phyloP scores from a whole-genome alignment of 2,113 vertebrate genomes.

The Thinocorus orbignyianus region DNA sequence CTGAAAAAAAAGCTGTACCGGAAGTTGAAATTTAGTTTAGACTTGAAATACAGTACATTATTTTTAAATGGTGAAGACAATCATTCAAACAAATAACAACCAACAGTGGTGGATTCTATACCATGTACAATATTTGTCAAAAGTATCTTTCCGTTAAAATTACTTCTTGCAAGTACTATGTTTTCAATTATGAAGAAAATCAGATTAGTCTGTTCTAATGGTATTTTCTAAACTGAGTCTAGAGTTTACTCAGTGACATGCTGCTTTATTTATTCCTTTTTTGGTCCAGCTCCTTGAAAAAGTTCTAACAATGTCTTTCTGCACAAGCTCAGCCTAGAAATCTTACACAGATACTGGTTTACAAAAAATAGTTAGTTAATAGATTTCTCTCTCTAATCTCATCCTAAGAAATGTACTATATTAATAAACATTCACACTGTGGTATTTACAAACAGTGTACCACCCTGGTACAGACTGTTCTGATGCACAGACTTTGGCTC shows the following conservation, averaged over 20 bases:
- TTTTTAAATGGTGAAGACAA: neutral
- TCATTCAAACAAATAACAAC: neutral
- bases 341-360: neutral
- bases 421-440: neutral
- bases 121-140: neutral
- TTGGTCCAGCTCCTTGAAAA: slow-evolving; percentile 3
- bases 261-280: slow-evolving; percentile 26
- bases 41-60: neutral
- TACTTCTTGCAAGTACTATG: neutral
- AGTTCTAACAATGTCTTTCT: neutral
- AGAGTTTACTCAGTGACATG: neutral
- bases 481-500: neutral
- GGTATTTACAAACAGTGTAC: neutral
- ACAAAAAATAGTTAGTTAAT: neutral
- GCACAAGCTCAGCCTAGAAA: neutral
- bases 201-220: neutral
- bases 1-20: neutral
- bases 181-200: neutral
- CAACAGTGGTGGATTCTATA: neutral
- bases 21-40: neutral
- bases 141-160: neutral
- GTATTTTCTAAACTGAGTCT: neutral
- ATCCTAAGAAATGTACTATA: neutral
- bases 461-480: neutral
- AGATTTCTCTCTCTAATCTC: neutral